Conservation (phyloP, 2,113 vertebrate genomes). For the Verasper variegatus region DNA sequence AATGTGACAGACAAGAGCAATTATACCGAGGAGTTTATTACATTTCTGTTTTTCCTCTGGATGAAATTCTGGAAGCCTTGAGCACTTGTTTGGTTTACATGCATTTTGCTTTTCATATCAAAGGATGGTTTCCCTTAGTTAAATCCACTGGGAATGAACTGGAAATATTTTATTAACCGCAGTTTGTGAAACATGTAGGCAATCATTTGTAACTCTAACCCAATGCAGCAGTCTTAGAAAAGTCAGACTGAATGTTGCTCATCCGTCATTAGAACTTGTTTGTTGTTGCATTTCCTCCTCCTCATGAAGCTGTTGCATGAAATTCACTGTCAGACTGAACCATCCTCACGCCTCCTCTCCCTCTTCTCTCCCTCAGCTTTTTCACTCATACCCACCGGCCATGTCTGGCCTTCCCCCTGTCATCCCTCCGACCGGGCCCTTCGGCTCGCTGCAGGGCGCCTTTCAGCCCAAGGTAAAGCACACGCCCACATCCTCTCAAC, state of each 20-base stretch:
- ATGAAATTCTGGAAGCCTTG: slow-evolving; percentile 31
- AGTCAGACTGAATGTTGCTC: slow-evolving; percentile 8
- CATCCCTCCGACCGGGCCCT: slow-evolving; percentile 95
- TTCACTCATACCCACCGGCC: slow-evolving; percentile 95
- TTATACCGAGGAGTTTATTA: slow-evolving; percentile 30
- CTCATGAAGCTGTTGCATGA: background rate
- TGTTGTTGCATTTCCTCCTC: background rate
- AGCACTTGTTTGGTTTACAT: slow-evolving; percentile 50
- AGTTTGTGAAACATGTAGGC: slow-evolving; percentile 31
- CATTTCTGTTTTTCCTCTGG: slow-evolving; percentile 32
- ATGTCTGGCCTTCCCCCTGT: slow-evolving; percentile 96
- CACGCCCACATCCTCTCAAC: slow-evolving; percentile 1
- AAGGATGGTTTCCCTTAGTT: slow-evolving; percentile 39
- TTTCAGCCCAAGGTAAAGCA: slow-evolving; percentile 95
- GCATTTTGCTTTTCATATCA: slow-evolving; percentile 60
- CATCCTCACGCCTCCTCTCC: slow-evolving; percentile 23
- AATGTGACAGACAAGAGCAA: slow-evolving; percentile 37
- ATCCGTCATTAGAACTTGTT: background rate
- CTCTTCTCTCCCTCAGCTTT: slow-evolving; percentile 86
- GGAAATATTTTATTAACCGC: slow-evolving; percentile 22
- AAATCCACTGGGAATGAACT: slow-evolving; percentile 31
- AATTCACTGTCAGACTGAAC: background rate
- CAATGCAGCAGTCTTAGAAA: background rate
- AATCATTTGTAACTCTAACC: slow-evolving; percentile 20
- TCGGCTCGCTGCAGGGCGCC: slow-evolving; percentile 96